Base-by-base conservation (phyloP, 2,888 invertebrate species). In the Lasioglossum marginatum region DNA sequence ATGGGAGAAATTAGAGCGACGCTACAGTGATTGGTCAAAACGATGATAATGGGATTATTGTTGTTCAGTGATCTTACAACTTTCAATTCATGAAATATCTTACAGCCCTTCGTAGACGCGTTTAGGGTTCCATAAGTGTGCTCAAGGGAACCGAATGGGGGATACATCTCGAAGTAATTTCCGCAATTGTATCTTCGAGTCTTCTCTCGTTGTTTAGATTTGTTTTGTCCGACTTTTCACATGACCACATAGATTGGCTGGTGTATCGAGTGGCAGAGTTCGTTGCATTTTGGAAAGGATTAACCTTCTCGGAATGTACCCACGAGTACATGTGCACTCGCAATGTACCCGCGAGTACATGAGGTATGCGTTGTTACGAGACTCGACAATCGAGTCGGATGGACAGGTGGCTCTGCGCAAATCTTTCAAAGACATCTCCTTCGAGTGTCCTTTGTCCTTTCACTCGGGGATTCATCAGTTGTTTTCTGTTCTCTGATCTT, bases 321-420 rank as follows among this genome's bases (percentile, higher is more conserved):
- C 31, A 34, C 14, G 37, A 4, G 63, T 31, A 63, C 45, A 63
- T 23, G 27, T 31, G 63, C 16, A 63, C 72, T n/a, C 37, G 1
- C 37, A 45, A 57, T 23, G 63, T 66, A 43, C n/a, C 34, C 37
- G 34, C 16, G 27, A 2, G 60, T 31, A 60, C 37, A 70, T n/a
- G 40, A 23, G 57, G 72, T 60, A 34, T 43, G 75, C 68, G 48
- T 57, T 57, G 70, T 74, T 81, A 23, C 66, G 43, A 83, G 34
- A 71, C 43, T 82, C 60, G 75, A 72, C 48, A 52, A 34, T 66
- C 63, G 52, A 78, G 63, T 84, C 27, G 52, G 75, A 78, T 71
- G 71, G 78, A 75, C 83, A 83, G 83, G 77, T 74, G 77, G 77
- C 77, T 68, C 74, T 79, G 78, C 70, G 63, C 70, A 75, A 79